A percentile compares a stretch with the other conserved stretches of the same genome.
phyloP scores from a whole-genome alignment of 2,888 invertebrate species.

The Troides helena region DNA sequence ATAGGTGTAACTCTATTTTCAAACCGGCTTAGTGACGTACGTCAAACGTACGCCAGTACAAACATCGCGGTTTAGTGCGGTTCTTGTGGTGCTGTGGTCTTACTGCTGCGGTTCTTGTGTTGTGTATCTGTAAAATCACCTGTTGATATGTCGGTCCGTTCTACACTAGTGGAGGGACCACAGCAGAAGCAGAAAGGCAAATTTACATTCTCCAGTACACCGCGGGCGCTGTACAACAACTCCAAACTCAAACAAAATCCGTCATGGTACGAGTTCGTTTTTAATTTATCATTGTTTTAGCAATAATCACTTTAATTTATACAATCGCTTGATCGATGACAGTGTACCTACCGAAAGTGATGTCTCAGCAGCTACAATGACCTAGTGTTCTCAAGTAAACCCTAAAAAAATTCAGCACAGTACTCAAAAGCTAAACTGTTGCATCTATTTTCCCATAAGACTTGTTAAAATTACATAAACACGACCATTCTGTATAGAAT shows the following conservation, averaged over 20 bases:
- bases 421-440: too few relatives aligned
- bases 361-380: too few relatives aligned
- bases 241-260: constrained; percentile 72
- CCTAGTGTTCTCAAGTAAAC: too few relatives aligned
- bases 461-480: too few relatives aligned
- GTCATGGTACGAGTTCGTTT: constrained; percentile 57
- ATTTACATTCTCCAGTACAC: constrained; percentile 82
- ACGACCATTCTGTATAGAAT: too few relatives aligned
- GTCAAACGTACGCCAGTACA: background rate
- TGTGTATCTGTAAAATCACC: constrained; percentile 8
- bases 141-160: constrained; percentile 57
- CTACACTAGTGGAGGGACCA: constrained; percentile 69
- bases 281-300: background rate
- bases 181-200: constrained; percentile 62
- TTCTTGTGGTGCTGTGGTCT: constrained; percentile 29
- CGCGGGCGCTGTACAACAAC: constrained; percentile 81
- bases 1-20: constrained; percentile 19
- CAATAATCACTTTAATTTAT: background rate
- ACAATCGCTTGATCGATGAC: too few relatives aligned
- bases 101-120: background rate
- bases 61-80: constrained; percentile 27
- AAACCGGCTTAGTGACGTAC: constrained; percentile 20
- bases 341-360: too few relatives aligned
- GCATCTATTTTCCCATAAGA: too few relatives aligned
- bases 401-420: too few relatives aligned